Conservation (phyloP, 2,797 vertebrate species). For the Muscicapa comitata region DNA sequence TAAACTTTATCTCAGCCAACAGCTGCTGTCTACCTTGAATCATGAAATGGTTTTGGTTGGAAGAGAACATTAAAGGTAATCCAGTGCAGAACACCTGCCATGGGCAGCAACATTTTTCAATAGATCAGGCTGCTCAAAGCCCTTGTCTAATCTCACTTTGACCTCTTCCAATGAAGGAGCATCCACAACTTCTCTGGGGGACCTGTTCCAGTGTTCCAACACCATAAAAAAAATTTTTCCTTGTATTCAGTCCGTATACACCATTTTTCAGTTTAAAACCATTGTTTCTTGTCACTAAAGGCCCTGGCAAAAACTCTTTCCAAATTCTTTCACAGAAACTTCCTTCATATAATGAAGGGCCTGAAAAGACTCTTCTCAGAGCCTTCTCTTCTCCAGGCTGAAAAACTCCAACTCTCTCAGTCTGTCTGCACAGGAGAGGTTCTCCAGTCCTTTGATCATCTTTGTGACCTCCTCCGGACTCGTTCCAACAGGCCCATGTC, state of each 20-base stretch:
- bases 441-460: neutral
- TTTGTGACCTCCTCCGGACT: neutral
- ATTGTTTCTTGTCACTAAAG: neutral
- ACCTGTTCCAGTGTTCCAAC: neutral
- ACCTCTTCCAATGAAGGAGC: neutral
- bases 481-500: no score
- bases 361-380: accelerated
- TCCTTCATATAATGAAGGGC: neutral
- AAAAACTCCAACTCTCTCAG: neutral
- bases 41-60: neutral
- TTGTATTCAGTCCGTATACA: neutral
- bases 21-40: neutral
- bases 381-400: neutral
- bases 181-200: neutral
- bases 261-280: neutral
- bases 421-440: neutral
- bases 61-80: neutral
- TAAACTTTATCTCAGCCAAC: neutral
- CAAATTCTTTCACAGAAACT: neutral
- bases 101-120: neutral
- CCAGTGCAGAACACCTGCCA: neutral
- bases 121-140: neutral
- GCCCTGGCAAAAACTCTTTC: neutral
- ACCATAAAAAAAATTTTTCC: neutral
- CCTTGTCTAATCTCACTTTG: neutral